Evolutionary conservation across 2,888 invertebrate genomes (phyloP), one percentile per base, ranked within the genome.

Genomic region (Baccha elongata): DNA sequence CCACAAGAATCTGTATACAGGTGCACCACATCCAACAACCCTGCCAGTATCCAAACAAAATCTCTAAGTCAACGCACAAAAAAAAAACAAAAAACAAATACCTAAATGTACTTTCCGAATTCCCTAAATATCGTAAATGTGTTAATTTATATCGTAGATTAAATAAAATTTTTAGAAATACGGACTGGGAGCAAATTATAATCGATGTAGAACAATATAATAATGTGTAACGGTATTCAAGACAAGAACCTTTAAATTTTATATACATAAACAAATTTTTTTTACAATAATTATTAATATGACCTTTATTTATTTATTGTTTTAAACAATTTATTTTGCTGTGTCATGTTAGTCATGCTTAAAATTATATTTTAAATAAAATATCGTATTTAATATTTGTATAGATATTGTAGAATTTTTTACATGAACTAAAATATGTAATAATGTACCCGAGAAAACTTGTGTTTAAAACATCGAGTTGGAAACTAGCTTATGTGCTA

Each of bases 341-440:
- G 17, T 44, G 6, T 52, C 21, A 48, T 21, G 23, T 7, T 26
- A 10, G 29, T 50, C 21, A 46, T 0, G 10, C 10, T 0, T 32
- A 11, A 29, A 17, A 13, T 11, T 5, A 15, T 44, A 11, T 52
- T 50, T 67, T 17, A 26, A 35, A 50, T 53, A 26, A 67, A 32
- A 58, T 42, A 60, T 50, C 53, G 21, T 48, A 64, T 67, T 50
- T 42, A 58, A 48, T 26, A 26, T n/a, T 64, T 48, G 50, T 72
- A 67, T 74, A 80, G 79, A 74, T 80, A 80, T 74, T 55, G 55
- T 69, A 60, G 67, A 15, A 35, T 79, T 67, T 79, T 78, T 62
- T 50, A 58, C 23, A 69, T 29, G 29, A 60, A 44, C n/a, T 3
- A 32, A 52, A 35, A 17, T 29, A 26, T 21, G 26, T 26, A 26